Base-by-base conservation (phyloP, 2,888 invertebrate genomes). In the Entomobrya multifasciata region DNA sequence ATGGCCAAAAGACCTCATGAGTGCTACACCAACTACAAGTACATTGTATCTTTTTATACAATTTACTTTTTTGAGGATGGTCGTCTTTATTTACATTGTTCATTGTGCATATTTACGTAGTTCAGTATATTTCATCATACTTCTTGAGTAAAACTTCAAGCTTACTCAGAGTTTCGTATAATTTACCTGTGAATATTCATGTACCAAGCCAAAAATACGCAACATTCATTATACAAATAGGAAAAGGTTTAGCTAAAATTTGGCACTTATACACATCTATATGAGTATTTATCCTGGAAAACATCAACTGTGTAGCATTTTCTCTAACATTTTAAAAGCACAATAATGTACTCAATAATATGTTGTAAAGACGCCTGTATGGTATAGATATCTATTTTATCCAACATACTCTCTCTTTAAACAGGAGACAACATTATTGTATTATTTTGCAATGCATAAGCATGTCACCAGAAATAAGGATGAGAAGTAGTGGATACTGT, bases 121-220 rank as follows among this genome's bases (percentile, higher is more conserved):
- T 30, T n/a, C n/a, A n/a, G 13, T n/a, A 62, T 62, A 30, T 30
- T 30, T 10, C 57, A 57, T 36, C 30, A 77, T 8, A 22, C 77
- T 77, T 17, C 25, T 72, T 30, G n/a, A 17, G 4, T 30, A n/a
- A 27, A 30, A 8, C 62, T 62, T 62, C 74, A 30, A 74, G 47
- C n/a, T n/a, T n/a, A 20, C 30, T 27, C 17, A 2, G 1, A 20
- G 74, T 57, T 49, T 57, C 13, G 17, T 49, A 74, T 83, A 65
- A 83, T 83, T 83, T 55, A 76, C 76, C 76, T 83, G 83, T 65
- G 83, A 83, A 83, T 83, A 83, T 83, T 83, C 83, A 83, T 83
- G 57, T 62, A n/a, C 30, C n/a, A 2, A 25, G 30, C 17, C 15
- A 1, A 1, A 22, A 57, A 30, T n/a, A 27, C 30, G 22, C 3